phyloP scores from a whole-genome alignment of 2,113 vertebrate species.

The Archilochus colubris region DNA sequence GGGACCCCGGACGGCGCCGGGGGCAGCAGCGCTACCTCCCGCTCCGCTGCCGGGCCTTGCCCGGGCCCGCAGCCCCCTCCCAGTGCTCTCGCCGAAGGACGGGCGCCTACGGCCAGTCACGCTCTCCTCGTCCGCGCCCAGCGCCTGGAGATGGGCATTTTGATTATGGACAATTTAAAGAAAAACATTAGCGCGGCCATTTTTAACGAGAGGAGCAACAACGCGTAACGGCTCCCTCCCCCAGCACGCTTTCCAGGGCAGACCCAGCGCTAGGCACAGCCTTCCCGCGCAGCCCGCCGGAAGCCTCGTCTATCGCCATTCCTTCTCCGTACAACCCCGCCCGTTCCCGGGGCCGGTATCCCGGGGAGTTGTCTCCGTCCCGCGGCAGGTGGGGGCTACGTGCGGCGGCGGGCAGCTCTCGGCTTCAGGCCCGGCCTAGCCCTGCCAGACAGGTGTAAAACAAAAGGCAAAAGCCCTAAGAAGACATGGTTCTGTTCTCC shows the following conservation, averaged over 20 bases:
- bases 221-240: rapidly evolving
- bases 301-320: neutral
- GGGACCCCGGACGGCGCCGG: too few relatives aligned
- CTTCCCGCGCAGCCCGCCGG: neutral
- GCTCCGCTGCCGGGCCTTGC: neutral
- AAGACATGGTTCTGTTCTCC: rapidly evolving
- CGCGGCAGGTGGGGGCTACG: too few relatives aligned
- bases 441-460: neutral
- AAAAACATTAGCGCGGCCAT: neutral
- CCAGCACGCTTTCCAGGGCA: too few relatives aligned
- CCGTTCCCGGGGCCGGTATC: too few relatives aligned
- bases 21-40: neutral
- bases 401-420: neutral
- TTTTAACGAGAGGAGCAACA: neutral
- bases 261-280: neutral
- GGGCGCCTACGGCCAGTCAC: neutral
- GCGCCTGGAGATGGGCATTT: neutral
- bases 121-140: neutral
- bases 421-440: too few relatives aligned
- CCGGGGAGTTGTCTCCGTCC: too few relatives aligned
- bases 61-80: too few relatives aligned
- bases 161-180: neutral
- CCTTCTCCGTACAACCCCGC: too few relatives aligned
- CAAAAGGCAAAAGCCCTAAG: neutral
- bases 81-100: neutral